phyloP scores from a whole-genome alignment of 2,797 vertebrate genomes.

The Periparus ater region DNA sequence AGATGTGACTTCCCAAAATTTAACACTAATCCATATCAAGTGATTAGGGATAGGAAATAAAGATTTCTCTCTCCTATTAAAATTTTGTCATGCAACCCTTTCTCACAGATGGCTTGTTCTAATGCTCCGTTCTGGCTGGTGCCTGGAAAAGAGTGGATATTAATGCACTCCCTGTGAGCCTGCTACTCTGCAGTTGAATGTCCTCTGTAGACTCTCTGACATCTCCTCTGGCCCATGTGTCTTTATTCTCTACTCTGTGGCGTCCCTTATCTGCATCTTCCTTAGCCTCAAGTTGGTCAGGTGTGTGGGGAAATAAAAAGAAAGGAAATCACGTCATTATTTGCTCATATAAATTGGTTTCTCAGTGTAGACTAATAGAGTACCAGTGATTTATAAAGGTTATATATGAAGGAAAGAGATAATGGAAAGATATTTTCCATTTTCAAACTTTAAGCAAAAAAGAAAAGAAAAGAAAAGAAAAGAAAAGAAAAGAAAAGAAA shows the following conservation, averaged over 20 bases:
- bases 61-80: not conserved
- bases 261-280: not conserved
- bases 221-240: not conserved
- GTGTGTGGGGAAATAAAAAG: not conserved
- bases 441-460: not conserved
- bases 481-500: not conserved
- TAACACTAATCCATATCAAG: not conserved
- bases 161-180: not conserved
- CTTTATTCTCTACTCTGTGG: not conserved
- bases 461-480: not conserved
- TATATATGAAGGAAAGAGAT: slow-evolving; percentile 1
- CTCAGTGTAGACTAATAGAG: not conserved
- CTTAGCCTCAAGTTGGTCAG: not conserved
- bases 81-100: not conserved
- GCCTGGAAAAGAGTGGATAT: not conserved
- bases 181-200: not conserved
- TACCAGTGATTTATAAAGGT: not conserved
- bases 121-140: not conserved
- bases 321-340: not conserved
- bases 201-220: not conserved
- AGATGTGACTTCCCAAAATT: not conserved
- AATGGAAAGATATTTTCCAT: not conserved
- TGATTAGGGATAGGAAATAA: not conserved
- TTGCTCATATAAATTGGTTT: slow-evolving; percentile 19
- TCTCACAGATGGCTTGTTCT: not conserved